Evolutionary conservation across 2,888 invertebrate genomes (phyloP).

Genomic region (Phyto melanocephala): DNA sequence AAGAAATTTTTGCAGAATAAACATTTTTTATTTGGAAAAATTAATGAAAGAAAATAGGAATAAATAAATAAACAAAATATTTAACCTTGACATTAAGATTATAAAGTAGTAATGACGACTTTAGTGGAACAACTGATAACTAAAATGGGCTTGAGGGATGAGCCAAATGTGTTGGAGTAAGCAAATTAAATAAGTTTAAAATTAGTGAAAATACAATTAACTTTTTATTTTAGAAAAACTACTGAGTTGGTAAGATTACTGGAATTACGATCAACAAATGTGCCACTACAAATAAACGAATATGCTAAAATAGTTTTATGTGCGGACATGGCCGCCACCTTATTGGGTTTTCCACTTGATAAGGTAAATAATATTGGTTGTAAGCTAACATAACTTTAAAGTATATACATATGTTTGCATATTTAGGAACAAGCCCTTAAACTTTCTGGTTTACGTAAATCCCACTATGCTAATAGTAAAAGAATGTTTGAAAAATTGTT

Average conservation of each 20-base stretch:
- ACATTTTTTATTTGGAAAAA: neutral
- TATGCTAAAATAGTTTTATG: constrained; percentile 82
- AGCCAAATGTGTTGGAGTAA: constrained; percentile 73
- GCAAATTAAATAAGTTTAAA: constrained; percentile 17
- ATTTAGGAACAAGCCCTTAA: constrained; percentile 81
- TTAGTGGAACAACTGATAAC: constrained; percentile 73
- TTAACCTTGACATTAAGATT: constrained; percentile 27
- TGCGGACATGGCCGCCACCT: constrained; percentile 81
- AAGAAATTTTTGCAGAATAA: neutral
- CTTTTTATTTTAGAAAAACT: constrained; percentile 72
- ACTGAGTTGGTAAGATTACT: constrained; percentile 75
- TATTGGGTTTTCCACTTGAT: constrained; percentile 81
- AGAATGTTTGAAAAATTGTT: constrained; percentile 83
- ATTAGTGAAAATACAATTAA: neutral
- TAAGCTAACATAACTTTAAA: neutral
- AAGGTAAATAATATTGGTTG: constrained; percentile 64
- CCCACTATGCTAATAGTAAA: constrained; percentile 80
- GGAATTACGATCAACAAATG: constrained; percentile 74
- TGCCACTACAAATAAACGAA: constrained; percentile 80
- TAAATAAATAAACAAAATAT: neutral
- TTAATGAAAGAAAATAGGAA: neutral
- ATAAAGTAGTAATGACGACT: constrained; percentile 69
- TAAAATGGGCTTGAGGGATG: constrained; percentile 75
- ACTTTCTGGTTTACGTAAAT: constrained; percentile 81
- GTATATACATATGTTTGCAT: too few species aligned